Evolutionary conservation across 2,113 vertebrate genomes (phyloP).

Genomic region (Dunckerocampus dactyliophorus): DNA sequence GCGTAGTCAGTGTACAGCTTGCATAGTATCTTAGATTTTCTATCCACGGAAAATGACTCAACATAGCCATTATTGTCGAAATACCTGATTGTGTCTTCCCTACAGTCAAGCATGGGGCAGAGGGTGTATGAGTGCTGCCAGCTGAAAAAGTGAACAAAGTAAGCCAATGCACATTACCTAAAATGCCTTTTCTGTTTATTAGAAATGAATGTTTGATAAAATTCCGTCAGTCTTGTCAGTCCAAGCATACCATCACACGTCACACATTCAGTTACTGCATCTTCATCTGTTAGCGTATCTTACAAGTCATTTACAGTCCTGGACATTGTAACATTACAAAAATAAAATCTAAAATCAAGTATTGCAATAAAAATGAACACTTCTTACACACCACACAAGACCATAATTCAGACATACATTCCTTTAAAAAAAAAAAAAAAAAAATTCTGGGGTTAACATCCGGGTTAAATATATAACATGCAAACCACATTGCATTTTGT

Average conservation of each 20-base stretch:
- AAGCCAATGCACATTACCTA: background rate
- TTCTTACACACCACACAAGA: background rate
- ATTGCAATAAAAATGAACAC: conserved; percentile 31
- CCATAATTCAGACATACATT: conserved; percentile 30
- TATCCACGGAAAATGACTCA: no score
- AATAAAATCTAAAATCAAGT: conserved; percentile 60
- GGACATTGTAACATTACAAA: conserved; percentile 64
- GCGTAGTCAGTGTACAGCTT: no score
- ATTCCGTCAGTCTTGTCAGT: conserved; percentile 35
- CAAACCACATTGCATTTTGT: conserved; percentile 10
- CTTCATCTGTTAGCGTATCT: conserved; percentile 45
- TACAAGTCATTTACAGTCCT: conserved; percentile 47
- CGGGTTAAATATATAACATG: conserved; percentile 5
- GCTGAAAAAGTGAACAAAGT: background rate
- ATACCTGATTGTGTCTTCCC: no score
- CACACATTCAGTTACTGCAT: conserved; percentile 26
- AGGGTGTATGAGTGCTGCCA: no score
- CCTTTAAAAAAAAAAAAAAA: background rate
- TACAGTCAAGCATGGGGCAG: no score
- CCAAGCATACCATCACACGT: conserved; percentile 6
- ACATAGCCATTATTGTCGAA: no score
- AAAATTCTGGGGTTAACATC: conserved; percentile 3
- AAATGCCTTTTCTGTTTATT: conserved; percentile 61
- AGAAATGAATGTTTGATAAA: conserved; percentile 58
- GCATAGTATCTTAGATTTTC: no score